Percentiles rank a stretch among this genome's conserved stretches.
These are phyloP conservation scores for Ceyx melanurus DNA, from an alignment of 2,113 vertebrate genomes.

Conservation along the genomic window DNA sequence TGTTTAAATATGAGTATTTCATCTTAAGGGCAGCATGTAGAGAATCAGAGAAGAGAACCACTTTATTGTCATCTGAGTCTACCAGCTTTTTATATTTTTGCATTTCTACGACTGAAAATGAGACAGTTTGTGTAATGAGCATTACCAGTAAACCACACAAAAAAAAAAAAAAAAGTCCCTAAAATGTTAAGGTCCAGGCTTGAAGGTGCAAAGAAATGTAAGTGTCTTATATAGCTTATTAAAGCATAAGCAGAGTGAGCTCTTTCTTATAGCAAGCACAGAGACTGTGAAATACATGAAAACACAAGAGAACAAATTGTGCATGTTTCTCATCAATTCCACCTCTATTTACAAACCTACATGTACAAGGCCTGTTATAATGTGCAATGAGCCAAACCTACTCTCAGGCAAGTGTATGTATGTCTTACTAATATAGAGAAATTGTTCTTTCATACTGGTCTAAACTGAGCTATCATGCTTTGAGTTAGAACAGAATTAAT, in stretches of 20 bases:
- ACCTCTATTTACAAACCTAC: neutral
- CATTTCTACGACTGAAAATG: neutral
- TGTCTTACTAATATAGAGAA: neutral
- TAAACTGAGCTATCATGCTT: neutral
- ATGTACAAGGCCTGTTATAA: neutral
- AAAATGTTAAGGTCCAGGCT: neutral
- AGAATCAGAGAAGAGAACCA: neutral
- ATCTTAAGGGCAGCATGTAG: neutral
- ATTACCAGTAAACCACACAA: neutral
- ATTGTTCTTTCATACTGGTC: neutral
- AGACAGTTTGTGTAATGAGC: neutral
- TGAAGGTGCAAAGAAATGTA: neutral
- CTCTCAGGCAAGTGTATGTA: neutral
- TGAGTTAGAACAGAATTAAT: too few relatives aligned
- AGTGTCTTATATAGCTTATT: neutral
- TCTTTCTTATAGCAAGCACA: neutral
- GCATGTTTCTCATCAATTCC: neutral
- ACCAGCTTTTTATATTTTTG: neutral
- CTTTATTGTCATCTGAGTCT: neutral
- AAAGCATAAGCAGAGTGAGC: neutral
- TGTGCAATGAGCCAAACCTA: neutral
- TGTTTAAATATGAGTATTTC: constrained; percentile 55
- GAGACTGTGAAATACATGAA: neutral
- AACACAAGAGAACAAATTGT: neutral
- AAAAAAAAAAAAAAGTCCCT: neutral